A percentile compares a stretch with the other conserved stretches of the same genome.
Evolutionary conservation across 2,797 vertebrate genomes (phyloP).

Genomic region (Myripristis murdjan): DNA sequence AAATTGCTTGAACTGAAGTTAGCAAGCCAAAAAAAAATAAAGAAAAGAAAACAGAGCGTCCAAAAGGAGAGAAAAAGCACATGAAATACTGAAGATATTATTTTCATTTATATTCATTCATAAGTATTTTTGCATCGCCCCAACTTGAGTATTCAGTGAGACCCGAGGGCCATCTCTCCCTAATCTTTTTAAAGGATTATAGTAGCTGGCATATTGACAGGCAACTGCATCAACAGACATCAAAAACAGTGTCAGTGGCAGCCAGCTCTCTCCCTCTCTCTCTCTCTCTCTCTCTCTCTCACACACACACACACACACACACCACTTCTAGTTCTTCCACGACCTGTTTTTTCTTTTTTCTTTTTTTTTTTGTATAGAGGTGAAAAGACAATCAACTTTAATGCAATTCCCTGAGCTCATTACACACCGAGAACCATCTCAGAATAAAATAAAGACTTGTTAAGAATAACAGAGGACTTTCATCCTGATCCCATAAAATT

Average conservation of each 20-base stretch:
- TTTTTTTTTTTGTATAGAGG: conserved; percentile 46
- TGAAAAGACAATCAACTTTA: conserved; percentile 55
- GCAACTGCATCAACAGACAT: conserved; percentile 55
- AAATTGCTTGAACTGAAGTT: no score
- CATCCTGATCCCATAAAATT: conserved; percentile 34
- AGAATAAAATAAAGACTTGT: neutral
- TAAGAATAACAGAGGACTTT: conserved; percentile 32
- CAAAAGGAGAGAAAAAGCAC: no score
- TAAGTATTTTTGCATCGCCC: conserved; percentile 44
- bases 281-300: neutral
- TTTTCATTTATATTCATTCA: no score
- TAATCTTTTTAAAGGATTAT: conserved; percentile 79
- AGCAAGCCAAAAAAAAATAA: no score
- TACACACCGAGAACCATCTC: conserved; percentile 39
- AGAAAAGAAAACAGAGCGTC: no score
- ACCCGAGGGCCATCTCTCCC: conserved; percentile 63
- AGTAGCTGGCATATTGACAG: conserved; percentile 62
- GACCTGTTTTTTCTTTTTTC: conserved; percentile 6
- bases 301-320: neutral
- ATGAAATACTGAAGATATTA: no score
- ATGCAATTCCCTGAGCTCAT: conserved; percentile 64
- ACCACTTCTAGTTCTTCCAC: neutral
- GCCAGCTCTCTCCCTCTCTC: neutral
- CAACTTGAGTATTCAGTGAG: conserved; percentile 40
- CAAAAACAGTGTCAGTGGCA: conserved; percentile 50